These are phyloP conservation scores for Eleginops maclovinus DNA, from an alignment of 2,113 vertebrate species.

Conservation along the genomic window DNA sequence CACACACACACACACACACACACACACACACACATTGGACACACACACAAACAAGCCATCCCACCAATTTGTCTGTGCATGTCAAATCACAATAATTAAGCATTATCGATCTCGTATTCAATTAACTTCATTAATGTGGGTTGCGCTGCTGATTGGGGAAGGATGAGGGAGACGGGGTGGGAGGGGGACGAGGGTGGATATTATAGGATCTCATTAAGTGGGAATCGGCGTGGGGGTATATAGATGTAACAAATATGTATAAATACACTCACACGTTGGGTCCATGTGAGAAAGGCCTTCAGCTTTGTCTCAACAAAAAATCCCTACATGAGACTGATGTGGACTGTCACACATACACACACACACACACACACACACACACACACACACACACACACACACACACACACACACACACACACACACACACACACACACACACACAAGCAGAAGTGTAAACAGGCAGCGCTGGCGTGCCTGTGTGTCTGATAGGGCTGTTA, in stretches of 20 bases:
- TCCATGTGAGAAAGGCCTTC: not conserved
- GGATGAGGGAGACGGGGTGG: conserved; percentile 46
- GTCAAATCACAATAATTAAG: conserved; percentile 99
- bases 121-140: conserved; percentile 99
- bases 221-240: conserved; percentile 25
- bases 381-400: conserved; percentile 16
- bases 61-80: conserved; percentile 93
- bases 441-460: conserved; percentile 65
- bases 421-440: conserved; percentile 31
- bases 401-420: conserved; percentile 7
- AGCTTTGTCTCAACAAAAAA: conserved; percentile 12
- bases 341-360: conserved; percentile 8
- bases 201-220: conserved; percentile 66
- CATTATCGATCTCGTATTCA: conserved; percentile 99
- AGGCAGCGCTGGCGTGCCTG: conserved; percentile 52
- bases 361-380: conserved; percentile 2
- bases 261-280: conserved; percentile 1
- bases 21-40: conserved; percentile 79
- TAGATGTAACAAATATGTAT: conserved; percentile 4
- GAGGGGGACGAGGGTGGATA: conserved; percentile 46
- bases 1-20: conserved; percentile 79
- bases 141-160: conserved; percentile 81
- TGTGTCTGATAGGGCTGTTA: conserved; percentile 68
- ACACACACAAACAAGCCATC: conserved; percentile 83
- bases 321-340: conserved; percentile 12